Base-by-base conservation (phyloP, 2,888 invertebrate genomes). In the Sarcophaga subvicina region DNA sequence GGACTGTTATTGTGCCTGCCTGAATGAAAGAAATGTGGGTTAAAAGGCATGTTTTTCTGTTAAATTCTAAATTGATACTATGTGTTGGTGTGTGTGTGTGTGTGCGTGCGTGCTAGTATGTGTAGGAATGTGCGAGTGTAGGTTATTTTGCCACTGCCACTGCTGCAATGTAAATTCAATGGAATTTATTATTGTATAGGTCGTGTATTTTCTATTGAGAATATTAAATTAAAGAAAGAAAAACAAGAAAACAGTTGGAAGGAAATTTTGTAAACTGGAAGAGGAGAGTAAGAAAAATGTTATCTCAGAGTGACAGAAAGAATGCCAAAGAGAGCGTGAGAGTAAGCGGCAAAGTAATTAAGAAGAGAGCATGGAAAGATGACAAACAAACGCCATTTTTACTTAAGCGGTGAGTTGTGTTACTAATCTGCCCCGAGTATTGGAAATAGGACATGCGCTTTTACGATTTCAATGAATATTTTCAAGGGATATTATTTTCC, bases 111-210 rank as follows among this genome's bases (percentile, higher is more conserved):
- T 22, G 22, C 79, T 70, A 11, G 63, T 76, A 54, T 63, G 45
- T 10, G 8, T 37, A 54, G 17, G 54, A 12, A 14, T 54, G 54
- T 54, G 17, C 4, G 54, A 14, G 3, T 54, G 54, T 54, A 54
- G 12, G 14, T 17, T 12, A 4, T 14, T 14, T 64, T 67, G 17
- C 25, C 20, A 37, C 73, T 76, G 67, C 67, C 20, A 47, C 54
- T 71, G 81, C 81, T 73, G 78, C 27, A 67, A 75, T 87, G 86
- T 87, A 81, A 84, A 60, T 71, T 81, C 78, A 69, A 47, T 79
- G 78, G 81, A 84, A 79, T 79, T 79, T 87, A 81, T 87, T 87
- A 81, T 87, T 87, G 86, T 81, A 76, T 87, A 84, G 86, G 86
- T 87, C 86, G 84, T 83, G 86, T 78, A 84, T 63, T 62, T 71